These are phyloP conservation scores for Ptyas mucosa DNA, from an alignment of 2,113 vertebrate genomes.

Conservation along the genomic window DNA sequence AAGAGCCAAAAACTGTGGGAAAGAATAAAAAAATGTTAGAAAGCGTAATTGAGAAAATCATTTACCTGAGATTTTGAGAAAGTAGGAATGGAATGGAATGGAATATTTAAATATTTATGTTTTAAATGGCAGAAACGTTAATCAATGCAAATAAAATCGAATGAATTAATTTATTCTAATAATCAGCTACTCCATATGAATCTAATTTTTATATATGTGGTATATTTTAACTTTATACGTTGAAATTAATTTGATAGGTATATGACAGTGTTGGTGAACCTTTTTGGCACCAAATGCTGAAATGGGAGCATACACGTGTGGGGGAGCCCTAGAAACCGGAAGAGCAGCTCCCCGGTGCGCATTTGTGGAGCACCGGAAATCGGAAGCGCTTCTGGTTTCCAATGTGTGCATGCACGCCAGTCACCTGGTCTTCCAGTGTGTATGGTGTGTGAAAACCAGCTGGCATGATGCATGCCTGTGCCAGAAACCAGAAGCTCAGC, in stretches of 20 bases:
- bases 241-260: neutral
- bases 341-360: no score
- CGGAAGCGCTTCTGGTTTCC: no score
- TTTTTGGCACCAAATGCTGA: no score
- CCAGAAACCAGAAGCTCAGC: no score
- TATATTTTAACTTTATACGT: neutral
- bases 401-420: no score
- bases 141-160: neutral
- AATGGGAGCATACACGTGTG: no score
- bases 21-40: neutral
- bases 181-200: neutral
- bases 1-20: neutral
- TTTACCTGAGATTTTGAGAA: neutral
- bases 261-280: no score
- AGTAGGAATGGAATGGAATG: neutral
- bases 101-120: neutral
- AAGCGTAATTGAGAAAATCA: neutral
- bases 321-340: no score
- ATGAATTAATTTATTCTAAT: neutral
- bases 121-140: neutral
- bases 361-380: no score
- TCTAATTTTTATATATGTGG: neutral
- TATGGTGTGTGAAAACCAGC: no score
- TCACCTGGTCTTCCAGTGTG: no score
- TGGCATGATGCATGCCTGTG: no score